These are phyloP conservation scores for Albula goreensis DNA, from an alignment of 2,113 vertebrate genomes.

Conservation along the genomic window DNA sequence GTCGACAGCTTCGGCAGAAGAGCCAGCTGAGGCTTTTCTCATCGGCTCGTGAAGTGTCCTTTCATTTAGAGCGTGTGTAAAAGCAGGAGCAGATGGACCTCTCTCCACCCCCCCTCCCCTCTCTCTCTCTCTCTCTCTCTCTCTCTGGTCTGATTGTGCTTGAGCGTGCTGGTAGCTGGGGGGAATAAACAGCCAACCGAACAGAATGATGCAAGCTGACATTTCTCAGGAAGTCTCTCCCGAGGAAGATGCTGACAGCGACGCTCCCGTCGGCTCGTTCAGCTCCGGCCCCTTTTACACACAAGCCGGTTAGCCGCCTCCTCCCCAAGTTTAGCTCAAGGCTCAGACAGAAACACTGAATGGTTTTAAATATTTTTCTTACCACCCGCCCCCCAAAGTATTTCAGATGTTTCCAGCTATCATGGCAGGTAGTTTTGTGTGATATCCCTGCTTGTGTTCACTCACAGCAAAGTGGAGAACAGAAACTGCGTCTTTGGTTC, in stretches of 20 bases:
- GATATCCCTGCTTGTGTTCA: not conserved
- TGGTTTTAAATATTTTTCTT: not conserved
- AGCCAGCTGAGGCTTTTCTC: not conserved
- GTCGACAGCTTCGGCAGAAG: not conserved
- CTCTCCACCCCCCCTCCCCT: no score
- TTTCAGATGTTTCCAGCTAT: not conserved
- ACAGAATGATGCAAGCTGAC: conserved; percentile 48
- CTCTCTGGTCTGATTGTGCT: not conserved
- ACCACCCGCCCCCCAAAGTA: no score
- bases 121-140: no score
- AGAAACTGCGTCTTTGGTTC: conserved; percentile 17
- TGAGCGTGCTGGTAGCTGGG: conserved; percentile 1
- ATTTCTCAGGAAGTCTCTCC: conserved; percentile 39
- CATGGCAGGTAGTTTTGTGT: not conserved
- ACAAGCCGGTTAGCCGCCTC: not conserved
- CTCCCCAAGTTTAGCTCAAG: not conserved
- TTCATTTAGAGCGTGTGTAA: not conserved
- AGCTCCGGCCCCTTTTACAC: not conserved
- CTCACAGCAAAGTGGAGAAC: conserved; percentile 28
- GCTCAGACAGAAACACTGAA: not conserved
- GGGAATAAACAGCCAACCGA: conserved; percentile 31
- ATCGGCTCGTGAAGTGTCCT: not conserved
- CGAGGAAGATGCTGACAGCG: conserved; percentile 25
- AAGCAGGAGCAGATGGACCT: conserved; percentile 27
- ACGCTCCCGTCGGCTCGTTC: not conserved